Base-by-base conservation (phyloP, 2,797 vertebrate genomes). In the Apogon hyalosoma region DNA sequence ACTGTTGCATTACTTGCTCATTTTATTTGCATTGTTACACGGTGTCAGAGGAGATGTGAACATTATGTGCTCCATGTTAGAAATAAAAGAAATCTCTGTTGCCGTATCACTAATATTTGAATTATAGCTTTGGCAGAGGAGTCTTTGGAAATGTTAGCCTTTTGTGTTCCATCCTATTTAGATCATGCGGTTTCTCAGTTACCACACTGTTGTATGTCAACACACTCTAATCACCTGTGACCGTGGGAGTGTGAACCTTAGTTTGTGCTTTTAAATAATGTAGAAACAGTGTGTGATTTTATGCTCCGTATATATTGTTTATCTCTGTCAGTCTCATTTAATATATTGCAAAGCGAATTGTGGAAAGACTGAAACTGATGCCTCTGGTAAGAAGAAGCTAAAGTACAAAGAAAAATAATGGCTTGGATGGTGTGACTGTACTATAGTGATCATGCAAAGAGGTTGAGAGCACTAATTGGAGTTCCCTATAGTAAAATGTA, bases 211-310 rank as follows among this genome's bases (percentile, higher is more conserved):
- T 86, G 61, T 83, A 69, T 83, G 72, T 88, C 71, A 86, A 84
- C 83, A 84, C 50, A 85, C 31, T 69, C 73, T 33, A 15, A 85
- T 73, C 82, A 85, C 75, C 72, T 88, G 63, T 79, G 74, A 79
- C 43, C 14, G 18, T 13, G 40, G 15, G 24, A 59, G 42, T 36
- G 16, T 42, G 49, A 79, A 52, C 55, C 38, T 42, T 54, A 41
- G 41, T 48, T 63, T 68, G 41, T 39, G 38, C 46, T 70, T 72
- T 56, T 2, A 64, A 52, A 52, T 49, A 10, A 9, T 33, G 31
- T 33, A 46, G 13, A 52, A 55, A 38, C 14, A 53, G 39, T 38
- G 11, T 15, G 41, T 0, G 3, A 11, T 11, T 63, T 40, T 24
- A 10, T 50, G 21, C 21, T 24, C 31, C 6, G 7, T 8, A 33